These are phyloP conservation scores for Schizopygopsis pylzovi DNA, from an alignment of 2,797 vertebrate genomes.

Conservation along the genomic window DNA sequence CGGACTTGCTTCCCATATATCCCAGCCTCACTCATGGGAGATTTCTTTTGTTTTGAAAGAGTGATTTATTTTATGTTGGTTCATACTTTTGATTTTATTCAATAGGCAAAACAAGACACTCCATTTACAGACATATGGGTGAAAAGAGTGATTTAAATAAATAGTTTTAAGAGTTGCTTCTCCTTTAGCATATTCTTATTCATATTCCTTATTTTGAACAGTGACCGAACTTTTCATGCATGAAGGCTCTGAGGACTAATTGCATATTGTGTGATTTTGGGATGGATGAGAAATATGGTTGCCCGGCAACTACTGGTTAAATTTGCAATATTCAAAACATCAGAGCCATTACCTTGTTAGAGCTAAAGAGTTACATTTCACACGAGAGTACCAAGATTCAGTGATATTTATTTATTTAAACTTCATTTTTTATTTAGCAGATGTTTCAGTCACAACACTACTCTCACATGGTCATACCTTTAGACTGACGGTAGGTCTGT, in stretches of 20 bases:
- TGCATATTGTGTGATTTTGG: constrained; percentile 33
- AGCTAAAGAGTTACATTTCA: neutral
- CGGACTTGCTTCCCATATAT: constrained; percentile 17
- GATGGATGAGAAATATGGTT: constrained; percentile 39
- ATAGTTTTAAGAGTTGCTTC: neutral
- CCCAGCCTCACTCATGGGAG: neutral
- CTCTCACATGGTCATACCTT: neutral
- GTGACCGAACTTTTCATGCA: constrained; percentile 6
- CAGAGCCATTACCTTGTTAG: neutral
- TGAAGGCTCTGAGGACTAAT: neutral
- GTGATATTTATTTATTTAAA: neutral
- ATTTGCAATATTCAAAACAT: constrained; percentile 17
- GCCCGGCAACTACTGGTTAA: constrained; percentile 28
- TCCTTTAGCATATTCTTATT: neutral
- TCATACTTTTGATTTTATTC: neutral
- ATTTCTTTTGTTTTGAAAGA: neutral
- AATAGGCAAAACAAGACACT: neutral
- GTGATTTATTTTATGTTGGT: neutral
- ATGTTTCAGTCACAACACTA: neutral
- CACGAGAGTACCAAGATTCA: neutral
- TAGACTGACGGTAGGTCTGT: neutral
- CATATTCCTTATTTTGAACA: neutral
- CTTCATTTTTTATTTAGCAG: neutral
- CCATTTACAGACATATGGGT: neutral
- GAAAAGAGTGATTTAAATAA: neutral